Evolutionary conservation across 2,113 vertebrate species (phyloP), one percentile per base, ranked within the genome.

Genomic region (Balaenoptera acutorostrata): DNA sequence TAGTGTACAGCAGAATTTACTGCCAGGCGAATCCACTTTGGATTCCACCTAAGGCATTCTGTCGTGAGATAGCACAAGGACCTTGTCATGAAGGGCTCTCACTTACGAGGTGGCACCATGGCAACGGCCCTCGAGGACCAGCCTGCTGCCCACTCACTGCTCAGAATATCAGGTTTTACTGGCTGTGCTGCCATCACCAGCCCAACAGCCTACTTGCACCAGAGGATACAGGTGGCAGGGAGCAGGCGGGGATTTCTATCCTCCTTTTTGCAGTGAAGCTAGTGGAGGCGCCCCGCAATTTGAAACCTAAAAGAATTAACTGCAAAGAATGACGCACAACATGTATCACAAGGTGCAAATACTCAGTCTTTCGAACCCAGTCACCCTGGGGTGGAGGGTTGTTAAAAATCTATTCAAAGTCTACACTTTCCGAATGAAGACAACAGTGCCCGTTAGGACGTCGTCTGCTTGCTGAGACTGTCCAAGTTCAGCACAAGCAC

Each of bases 31-130:
- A 44, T 39, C 36, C 1, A 23, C 36, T 64, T 0, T 6, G 20
- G 90, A 36, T 25, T 14, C 5, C 41, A 49, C 33, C 25, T 5
- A 1, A 46, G 77, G 75, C 0, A 0, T 49, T 33, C 5, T 29
- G 63, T 9, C 2, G 1, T 17, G 64, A 33, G 5, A 46, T 0
- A 23, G 80, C 80, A 80, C 13, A 4, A 46, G 57, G 71, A 11
- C n/a, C n/a, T 57, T 3, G 17, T 61, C 59, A 18, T 0, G 3
- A 39, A 69, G 41, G 64, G 46, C 72, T 49, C 12, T 44, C 25
- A 1, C 27, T n/a, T 3, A 2, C 0, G 0, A 41, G 39, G 64
- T 1, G 52, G 25, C 2, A 2, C 41, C 59, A 66, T 0, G 44
- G n/a, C 39, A 10, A 64, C 1, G 4, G 63, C 59, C 6, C 52